phyloP scores from a whole-genome alignment of 2,113 vertebrate species.

The Piprites chloris region DNA sequence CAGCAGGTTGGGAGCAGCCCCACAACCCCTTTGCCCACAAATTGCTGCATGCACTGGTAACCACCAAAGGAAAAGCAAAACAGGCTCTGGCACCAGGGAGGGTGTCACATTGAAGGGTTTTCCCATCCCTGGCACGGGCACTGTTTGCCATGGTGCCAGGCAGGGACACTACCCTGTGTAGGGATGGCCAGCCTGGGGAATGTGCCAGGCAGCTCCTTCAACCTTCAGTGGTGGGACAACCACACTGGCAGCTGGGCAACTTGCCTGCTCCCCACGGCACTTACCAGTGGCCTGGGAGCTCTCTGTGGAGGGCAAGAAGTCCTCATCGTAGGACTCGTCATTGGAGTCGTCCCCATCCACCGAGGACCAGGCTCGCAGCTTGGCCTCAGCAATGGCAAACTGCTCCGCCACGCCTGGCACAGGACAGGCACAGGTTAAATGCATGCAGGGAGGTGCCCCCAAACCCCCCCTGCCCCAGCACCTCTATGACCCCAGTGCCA shows the following conservation, averaged over 20 bases:
- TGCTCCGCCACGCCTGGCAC: constrained; percentile 80
- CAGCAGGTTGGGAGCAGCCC: rapidly evolving
- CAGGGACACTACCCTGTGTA: background rate
- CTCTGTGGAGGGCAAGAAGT: constrained; percentile 83
- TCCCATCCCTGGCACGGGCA: rapidly evolving
- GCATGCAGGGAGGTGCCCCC: rapidly evolving
- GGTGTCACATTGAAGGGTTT: background rate
- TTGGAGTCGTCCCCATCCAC: constrained; percentile 95
- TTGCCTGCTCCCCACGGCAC: background rate
- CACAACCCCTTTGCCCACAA: rapidly evolving
- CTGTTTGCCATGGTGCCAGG: background rate
- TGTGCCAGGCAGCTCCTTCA: background rate
- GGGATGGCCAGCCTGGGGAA: background rate
- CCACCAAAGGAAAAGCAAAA: background rate
- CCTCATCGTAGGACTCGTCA: constrained; percentile 93
- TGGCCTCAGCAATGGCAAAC: constrained; percentile 96
- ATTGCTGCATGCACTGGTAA: rapidly evolving
- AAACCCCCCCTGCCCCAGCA: background rate
- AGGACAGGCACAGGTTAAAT: background rate
- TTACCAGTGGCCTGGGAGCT: constrained; percentile 79
- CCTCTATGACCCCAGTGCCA: background rate
- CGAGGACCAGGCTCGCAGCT: constrained; percentile 96
- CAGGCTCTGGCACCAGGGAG: rapidly evolving
- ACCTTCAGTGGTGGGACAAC: background rate
- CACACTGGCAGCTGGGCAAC: background rate